Evolutionary conservation across 2,113 vertebrate genomes (phyloP).

Genomic region (Muntiacus muntjak): DNA sequence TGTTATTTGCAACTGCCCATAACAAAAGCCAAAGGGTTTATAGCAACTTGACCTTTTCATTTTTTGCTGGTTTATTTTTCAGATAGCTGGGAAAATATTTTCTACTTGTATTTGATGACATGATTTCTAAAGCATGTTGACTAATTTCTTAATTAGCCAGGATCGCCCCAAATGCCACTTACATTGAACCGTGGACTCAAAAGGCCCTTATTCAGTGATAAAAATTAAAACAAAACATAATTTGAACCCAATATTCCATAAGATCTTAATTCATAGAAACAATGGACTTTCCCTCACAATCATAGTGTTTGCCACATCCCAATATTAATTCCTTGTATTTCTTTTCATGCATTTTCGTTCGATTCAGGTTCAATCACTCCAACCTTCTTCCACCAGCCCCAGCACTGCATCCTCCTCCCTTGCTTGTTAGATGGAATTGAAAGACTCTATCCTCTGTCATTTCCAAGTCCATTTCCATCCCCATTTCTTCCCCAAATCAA

Average conservation of each 20-base stretch:
- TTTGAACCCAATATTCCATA: conserved; percentile 2
- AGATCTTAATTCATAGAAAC: not conserved
- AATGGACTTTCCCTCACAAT: not conserved
- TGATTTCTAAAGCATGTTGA: conserved; percentile 51
- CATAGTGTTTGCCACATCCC: not conserved
- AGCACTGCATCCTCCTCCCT: not conserved
- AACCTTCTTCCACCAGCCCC: not conserved
- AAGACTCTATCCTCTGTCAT: not conserved
- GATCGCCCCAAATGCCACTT: conserved; percentile 34
- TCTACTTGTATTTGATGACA: conserved; percentile 58
- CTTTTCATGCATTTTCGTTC: not conserved
- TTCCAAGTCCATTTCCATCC: not conserved
- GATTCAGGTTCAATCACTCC: not conserved
- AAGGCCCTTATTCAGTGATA: not conserved
- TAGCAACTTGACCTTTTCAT: conserved; percentile 63
- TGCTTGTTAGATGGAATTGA: not conserved
- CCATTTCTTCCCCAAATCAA: not conserved
- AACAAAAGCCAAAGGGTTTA: conserved; percentile 73
- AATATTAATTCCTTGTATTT: conserved; percentile 16
- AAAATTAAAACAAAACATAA: conserved; percentile 46
- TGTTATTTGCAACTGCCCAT: conserved; percentile 81
- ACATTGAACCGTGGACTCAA: conserved; percentile 15
- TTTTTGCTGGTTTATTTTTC: conserved; percentile 56
- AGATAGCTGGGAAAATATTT: conserved; percentile 59
- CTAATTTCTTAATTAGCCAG: conserved; percentile 45